Conservation (phyloP, 1,140 invertebrate genomes). For the Pogonomyrmex barbatus region DNA sequence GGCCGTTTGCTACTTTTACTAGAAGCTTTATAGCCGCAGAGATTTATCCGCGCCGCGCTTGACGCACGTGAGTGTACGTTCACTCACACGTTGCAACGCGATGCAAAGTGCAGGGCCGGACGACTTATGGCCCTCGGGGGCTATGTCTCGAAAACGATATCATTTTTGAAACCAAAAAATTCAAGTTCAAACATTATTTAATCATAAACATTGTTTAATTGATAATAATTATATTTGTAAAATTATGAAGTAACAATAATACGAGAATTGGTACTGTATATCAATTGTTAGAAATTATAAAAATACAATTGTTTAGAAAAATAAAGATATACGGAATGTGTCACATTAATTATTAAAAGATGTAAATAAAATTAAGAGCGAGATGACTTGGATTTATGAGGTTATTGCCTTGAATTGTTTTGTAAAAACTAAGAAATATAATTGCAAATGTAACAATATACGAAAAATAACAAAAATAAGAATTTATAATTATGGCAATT, state of each 20-base stretch:
- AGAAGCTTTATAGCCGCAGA: constrained; percentile 53
- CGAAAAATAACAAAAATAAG: background rate
- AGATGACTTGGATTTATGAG: too few species aligned
- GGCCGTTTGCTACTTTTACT: constrained; percentile 71
- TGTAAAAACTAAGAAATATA: too few species aligned
- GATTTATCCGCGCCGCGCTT: constrained; percentile 58
- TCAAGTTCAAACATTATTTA: background rate
- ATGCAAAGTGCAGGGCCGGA: background rate
- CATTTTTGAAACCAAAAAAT: background rate
- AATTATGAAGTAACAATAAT: background rate
- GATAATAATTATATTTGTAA: background rate
- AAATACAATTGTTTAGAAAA: too few species aligned
- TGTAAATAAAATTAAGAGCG: too few species aligned
- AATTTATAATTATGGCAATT: too few species aligned
- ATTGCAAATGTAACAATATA: too few species aligned
- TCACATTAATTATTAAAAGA: too few species aligned
- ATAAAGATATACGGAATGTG: too few species aligned
- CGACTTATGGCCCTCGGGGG: background rate
- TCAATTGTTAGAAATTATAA: background rate
- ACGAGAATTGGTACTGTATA: background rate
- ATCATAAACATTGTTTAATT: too few species aligned
- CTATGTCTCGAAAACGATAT: background rate
- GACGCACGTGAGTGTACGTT: constrained; percentile 52
- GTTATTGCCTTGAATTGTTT: too few species aligned
- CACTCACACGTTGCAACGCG: background rate